Conservation (phyloP, 1,140 invertebrate species). For the Lepidurus apus region DNA sequence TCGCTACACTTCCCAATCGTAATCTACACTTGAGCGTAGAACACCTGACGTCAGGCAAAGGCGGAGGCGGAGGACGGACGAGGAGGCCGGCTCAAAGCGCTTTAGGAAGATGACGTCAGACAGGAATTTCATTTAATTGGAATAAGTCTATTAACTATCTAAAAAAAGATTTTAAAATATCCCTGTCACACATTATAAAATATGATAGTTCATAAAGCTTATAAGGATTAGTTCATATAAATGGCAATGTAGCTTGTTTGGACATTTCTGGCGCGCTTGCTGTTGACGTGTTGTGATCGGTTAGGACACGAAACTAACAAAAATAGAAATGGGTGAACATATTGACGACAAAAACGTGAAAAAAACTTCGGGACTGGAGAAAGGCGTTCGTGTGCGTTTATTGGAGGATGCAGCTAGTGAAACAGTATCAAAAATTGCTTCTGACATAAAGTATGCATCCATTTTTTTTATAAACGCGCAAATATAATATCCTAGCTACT, state of each 20-base stretch:
- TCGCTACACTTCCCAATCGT: neutral
- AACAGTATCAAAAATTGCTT: neutral
- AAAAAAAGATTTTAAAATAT: too few species aligned
- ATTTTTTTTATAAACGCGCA: neutral
- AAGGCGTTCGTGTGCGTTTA: neutral
- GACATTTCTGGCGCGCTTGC: too few species aligned
- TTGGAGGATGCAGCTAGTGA: neutral
- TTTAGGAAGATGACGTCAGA: neutral
- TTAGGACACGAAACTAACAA: too few species aligned
- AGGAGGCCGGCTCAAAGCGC: neutral
- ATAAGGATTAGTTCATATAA: too few species aligned
- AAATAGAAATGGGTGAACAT: neutral
- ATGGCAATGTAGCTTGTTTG: too few species aligned
- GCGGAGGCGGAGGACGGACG: slow-evolving; percentile 3
- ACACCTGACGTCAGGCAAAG: slow-evolving; percentile 2
- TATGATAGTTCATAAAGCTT: too few species aligned
- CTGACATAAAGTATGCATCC: neutral
- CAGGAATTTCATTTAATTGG: too few species aligned
- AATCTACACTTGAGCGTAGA: neutral
- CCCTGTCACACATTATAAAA: too few species aligned
- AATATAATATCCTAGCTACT: neutral
- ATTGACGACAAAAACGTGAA: neutral
- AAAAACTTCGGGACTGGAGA: neutral
- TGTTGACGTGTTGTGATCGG: too few species aligned
- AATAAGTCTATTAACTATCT: too few species aligned